Conservation (phyloP, 2,113 vertebrate genomes). For the Hippoglossus stenolepis region DNA sequence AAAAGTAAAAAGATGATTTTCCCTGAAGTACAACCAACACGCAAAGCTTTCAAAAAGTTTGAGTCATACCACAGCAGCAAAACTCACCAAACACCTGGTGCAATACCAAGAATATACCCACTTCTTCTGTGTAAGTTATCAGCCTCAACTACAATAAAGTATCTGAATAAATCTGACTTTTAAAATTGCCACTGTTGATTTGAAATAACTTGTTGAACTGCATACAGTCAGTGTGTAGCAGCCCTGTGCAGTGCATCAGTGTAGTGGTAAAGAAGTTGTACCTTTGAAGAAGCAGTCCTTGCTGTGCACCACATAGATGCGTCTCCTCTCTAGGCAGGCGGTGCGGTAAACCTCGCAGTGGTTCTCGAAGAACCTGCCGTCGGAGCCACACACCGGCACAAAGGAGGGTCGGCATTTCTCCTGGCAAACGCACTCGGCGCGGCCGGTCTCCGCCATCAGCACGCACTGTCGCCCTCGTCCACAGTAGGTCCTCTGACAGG, state of each 20-base stretch:
- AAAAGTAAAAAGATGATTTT: too few species aligned
- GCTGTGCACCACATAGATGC: slow-evolving; percentile 87
- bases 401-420: slow-evolving; percentile 88
- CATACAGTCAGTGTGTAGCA: not conserved
- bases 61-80: too few species aligned
- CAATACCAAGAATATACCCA: too few species aligned
- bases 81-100: too few species aligned
- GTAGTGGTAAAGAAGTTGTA: slow-evolving; percentile 62
- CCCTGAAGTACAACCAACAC: too few species aligned
- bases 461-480: slow-evolving; percentile 87
- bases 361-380: slow-evolving; percentile 93
- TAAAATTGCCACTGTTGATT: not conserved
- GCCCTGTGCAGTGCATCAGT: not conserved
- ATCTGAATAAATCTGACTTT: not conserved
- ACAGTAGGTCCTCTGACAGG: slow-evolving; percentile 87
- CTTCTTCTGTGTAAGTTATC: not conserved
- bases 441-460: slow-evolving; percentile 79
- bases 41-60: too few species aligned
- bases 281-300: slow-evolving; percentile 98
- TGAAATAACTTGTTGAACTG: not conserved
- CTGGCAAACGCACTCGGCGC: slow-evolving; percentile 87
- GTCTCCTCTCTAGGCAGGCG: slow-evolving; percentile 88
- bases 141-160: not conserved
- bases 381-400: slow-evolving; percentile 92
- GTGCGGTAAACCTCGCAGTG: slow-evolving; percentile 93